Base-by-base conservation (phyloP, 2,113 vertebrate genomes). In the Lepus americanus region DNA sequence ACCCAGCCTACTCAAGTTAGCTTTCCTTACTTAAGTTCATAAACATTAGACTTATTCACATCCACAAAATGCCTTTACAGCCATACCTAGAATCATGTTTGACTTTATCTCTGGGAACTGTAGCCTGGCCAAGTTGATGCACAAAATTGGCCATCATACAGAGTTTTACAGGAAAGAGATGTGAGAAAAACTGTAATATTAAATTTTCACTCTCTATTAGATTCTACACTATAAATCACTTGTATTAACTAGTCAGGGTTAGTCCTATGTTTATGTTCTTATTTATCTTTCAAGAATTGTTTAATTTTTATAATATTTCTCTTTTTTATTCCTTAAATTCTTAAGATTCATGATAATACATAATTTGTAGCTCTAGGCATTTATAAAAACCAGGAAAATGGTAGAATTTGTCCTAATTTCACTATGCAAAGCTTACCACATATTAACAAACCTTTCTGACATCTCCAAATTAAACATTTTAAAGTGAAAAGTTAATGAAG, bases 221-320 rank as follows among this genome's bases (percentile, higher is more conserved):
- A 59, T 27, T 84, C 44, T 72, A 76, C 79, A 29, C 9, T 59
- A 20, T 80, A 59, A 73, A 61, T 90, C 31, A 49, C 63, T 76
- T 2, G 63, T 83, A 55, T 67, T 77, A 80, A 36, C 13, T 22
- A 51, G 25, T 67, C 63, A 87, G 31, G 19, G 5, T 86, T 51
- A 85, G 14, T 1, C 6, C 5, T 19, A 87, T 20, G 10, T 61
- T 93, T 69, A 55, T 72, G 19, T 80, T 69, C 67, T 88, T 63
- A 70, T 36, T 85, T 72, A 72, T 78, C 36, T 66, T 63, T 66
- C 31, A 64, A 29, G 39, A 59, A 55, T 93, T 80, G 2, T 49
- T 92, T 80, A 76, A 74, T 59, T 87, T 87, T 49, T 94, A 27
- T 76, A 91, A 74, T 61, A 69, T 36, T 93, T 11, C 80, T 86